A percentile compares a stretch with the other conserved stretches of the same genome.
Conservation (phyloP, 2,888 invertebrate species). For the Nephrocerus scutellatus region DNA sequence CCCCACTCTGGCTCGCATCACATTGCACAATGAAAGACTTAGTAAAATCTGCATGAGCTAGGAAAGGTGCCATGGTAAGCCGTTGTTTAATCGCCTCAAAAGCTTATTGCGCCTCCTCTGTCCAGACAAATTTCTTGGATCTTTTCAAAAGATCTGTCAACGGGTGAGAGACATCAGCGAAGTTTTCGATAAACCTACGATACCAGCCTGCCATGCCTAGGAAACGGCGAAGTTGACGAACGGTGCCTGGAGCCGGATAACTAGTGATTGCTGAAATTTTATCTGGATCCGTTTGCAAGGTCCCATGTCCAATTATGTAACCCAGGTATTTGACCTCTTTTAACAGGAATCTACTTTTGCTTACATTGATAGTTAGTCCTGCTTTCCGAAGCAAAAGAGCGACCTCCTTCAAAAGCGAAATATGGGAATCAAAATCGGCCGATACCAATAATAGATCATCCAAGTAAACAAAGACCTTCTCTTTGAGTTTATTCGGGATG, state of each 20-base stretch:
- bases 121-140: not conserved
- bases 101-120: slow-evolving; percentile 1
- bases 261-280: too few relatives aligned
- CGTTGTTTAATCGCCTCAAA: slow-evolving; percentile 9
- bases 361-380: too few relatives aligned
- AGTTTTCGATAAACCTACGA: slow-evolving; percentile 3
- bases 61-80: slow-evolving; percentile 10
- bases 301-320: too few relatives aligned
- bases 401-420: too few relatives aligned
- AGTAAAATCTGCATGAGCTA: slow-evolving; percentile 11
- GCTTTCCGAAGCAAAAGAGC: too few relatives aligned
- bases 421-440: too few relatives aligned
- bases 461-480: too few relatives aligned
- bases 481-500: too few relatives aligned
- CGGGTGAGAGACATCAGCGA: not conserved
- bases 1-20: slow-evolving; percentile 10
- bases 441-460: too few relatives aligned
- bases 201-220: slow-evolving; percentile 6
- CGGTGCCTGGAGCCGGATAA: not conserved
- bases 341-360: too few relatives aligned
- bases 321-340: too few relatives aligned
- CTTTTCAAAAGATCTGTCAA: slow-evolving; percentile 5
- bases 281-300: too few relatives aligned
- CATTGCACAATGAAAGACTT: slow-evolving; percentile 16
- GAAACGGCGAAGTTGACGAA: not conserved